These are phyloP conservation scores for Spinibarbus caldwelli DNA, from an alignment of 2,797 vertebrate genomes.

Conservation along the genomic window DNA sequence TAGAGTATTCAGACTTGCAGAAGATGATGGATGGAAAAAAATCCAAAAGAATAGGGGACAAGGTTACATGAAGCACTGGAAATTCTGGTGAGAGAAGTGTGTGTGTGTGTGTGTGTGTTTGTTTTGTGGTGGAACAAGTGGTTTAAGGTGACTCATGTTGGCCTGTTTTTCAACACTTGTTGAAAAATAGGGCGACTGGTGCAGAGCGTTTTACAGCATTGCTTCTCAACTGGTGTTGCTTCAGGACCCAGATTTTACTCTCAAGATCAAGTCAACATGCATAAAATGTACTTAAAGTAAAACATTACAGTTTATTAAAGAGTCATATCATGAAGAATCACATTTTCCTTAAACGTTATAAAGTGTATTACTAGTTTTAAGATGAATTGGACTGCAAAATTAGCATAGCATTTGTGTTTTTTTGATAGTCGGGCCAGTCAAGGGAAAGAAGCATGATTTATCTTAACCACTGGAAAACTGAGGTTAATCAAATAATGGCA, in stretches of 20 bases:
- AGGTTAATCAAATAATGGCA: not conserved
- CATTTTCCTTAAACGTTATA: no score
- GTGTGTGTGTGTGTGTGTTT: not conserved
- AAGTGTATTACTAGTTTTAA: not conserved
- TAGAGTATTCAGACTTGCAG: not conserved
- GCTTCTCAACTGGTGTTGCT: not conserved
- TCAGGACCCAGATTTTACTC: not conserved
- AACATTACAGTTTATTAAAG: not conserved
- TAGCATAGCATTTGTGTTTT: not conserved
- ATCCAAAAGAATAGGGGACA: not conserved
- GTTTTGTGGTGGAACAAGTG: slow-evolving; percentile 13
- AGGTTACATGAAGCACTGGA: not conserved
- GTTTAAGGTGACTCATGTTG: slow-evolving; percentile 11
- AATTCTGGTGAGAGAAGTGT: not conserved
- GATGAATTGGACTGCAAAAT: not conserved
- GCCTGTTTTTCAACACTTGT: no score
- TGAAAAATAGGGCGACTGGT: not conserved
- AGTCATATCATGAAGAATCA: not conserved
- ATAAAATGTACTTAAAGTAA: not conserved
- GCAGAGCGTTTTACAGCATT: not conserved
- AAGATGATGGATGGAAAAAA: not conserved
- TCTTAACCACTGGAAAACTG: not conserved
- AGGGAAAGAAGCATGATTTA: not conserved
- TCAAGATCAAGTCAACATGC: not conserved
- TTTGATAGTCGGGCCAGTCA: not conserved